phyloP scores from a whole-genome alignment of 2,113 vertebrate species.

The Vidua chalybeata region DNA sequence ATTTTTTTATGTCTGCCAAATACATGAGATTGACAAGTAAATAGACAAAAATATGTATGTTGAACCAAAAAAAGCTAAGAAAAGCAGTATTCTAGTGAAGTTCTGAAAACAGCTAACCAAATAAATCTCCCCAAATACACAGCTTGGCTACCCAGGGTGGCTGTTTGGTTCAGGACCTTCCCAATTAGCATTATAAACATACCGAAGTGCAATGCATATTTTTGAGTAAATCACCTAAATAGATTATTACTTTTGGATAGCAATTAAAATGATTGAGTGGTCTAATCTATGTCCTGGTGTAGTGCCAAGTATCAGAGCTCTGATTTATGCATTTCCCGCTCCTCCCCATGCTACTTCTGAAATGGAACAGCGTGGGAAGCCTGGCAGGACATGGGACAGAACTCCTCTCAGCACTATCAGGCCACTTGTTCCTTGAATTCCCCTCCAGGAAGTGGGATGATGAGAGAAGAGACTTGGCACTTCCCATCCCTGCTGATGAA shows the following conservation, averaged over 20 bases:
- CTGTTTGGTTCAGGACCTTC: not conserved
- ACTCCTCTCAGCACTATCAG: not conserved
- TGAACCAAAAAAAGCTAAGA: conserved; percentile 14
- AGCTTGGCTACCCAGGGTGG: not conserved
- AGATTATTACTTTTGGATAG: not conserved
- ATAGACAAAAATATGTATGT: not conserved
- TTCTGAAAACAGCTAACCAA: not conserved
- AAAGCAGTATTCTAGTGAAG: not conserved
- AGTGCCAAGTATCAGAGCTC: not conserved
- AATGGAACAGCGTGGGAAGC: not conserved
- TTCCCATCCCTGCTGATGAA: not conserved
- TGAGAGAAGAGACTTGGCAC: not conserved
- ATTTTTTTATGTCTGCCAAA: not conserved
- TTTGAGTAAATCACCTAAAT: not conserved
- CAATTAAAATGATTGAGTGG: not conserved
- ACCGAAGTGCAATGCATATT: not conserved
- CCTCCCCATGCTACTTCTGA: not conserved
- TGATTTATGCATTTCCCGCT: not conserved
- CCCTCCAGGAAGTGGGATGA: not conserved
- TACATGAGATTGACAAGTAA: not conserved
- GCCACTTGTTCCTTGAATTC: not conserved
- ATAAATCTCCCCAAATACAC: not conserved
- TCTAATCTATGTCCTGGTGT: not conserved
- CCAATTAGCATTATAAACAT: not conserved
- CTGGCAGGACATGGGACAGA: not conserved